A percentile compares a stretch with the other conserved stretches of the same genome.
Evolutionary conservation across 2,888 invertebrate species (phyloP).

Genomic region (Agrilus cyanescens): DNA sequence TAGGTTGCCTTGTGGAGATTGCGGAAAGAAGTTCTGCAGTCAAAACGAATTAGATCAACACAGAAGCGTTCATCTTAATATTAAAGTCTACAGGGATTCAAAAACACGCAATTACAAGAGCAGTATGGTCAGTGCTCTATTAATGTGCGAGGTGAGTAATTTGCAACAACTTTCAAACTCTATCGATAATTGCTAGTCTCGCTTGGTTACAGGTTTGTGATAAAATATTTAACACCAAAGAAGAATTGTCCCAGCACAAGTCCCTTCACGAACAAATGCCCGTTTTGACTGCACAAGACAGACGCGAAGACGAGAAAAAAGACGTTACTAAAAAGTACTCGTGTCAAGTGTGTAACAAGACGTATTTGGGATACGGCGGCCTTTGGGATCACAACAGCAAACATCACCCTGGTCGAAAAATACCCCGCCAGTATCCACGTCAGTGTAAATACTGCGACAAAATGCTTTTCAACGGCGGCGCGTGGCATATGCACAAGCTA

Average conservation of each 20-base stretch:
- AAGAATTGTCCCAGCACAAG: conserved; percentile 27
- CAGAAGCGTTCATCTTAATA: conserved; percentile 51
- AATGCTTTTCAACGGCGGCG: conserved; percentile 24
- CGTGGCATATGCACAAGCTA: conserved; percentile 26
- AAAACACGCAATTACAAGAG: conserved; percentile 47
- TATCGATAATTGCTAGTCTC: conserved; percentile 43
- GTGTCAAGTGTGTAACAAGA: conserved; percentile 44
- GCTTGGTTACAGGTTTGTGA: conserved; percentile 39
- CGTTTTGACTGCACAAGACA: conserved; percentile 33
- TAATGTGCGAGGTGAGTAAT: conserved; percentile 21
- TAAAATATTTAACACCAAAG: conserved; percentile 42
- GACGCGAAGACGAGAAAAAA: conserved; percentile 34
- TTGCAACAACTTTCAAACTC: no score
- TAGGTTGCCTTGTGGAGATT: conserved; percentile 46
- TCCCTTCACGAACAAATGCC: conserved; percentile 26
- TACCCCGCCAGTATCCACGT: conserved; percentile 21
- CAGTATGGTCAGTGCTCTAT: conserved; percentile 39
- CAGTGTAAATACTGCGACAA: conserved; percentile 28
- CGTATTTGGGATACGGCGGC: conserved; percentile 27
- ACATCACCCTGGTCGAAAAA: conserved; percentile 20
- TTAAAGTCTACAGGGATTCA: conserved; percentile 54
- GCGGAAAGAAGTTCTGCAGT: conserved; percentile 48
- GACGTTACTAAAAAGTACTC: conserved; percentile 41
- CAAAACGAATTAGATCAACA: conserved; percentile 52
- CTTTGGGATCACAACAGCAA: conserved; percentile 29